A percentile compares a stretch with the other conserved stretches of the same genome.
Conservation (phyloP, 1,140 invertebrate species). For the Sycobia sp. region DNA sequence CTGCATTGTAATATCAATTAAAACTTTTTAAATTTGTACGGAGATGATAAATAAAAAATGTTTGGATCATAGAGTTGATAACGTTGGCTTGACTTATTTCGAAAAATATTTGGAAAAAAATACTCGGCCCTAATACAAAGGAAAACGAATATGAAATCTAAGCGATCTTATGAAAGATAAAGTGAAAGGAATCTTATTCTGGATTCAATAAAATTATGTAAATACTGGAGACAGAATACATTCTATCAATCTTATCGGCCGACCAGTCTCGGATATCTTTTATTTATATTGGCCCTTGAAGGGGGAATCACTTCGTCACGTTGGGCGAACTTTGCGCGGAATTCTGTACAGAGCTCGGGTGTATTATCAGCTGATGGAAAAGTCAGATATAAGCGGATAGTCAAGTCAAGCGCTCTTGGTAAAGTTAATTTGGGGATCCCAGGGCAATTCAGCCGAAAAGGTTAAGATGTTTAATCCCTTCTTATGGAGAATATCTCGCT, state of each 20-base stretch:
- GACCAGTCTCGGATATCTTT: not conserved
- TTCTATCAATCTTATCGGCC: not conserved
- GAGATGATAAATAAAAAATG: too few relatives aligned
- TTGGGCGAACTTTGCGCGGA: not conserved
- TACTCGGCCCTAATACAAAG: too few relatives aligned
- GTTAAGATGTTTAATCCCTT: conserved; percentile 13
- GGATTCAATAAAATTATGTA: not conserved
- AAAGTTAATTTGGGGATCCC: too few relatives aligned
- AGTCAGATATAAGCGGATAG: conserved; percentile 9
- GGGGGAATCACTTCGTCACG: conserved; percentile 2
- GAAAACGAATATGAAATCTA: too few relatives aligned
- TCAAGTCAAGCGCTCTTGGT: not conserved
- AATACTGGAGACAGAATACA: not conserved
- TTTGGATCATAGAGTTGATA: too few relatives aligned
- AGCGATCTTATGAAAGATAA: too few relatives aligned
- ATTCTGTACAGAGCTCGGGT: not conserved
- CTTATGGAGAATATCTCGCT: not conserved
- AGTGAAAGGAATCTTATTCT: not conserved
- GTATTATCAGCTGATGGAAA: conserved; percentile 17
- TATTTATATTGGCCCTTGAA: not conserved
- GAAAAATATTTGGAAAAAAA: too few relatives aligned
- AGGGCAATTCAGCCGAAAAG: too few relatives aligned
- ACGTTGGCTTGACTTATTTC: too few relatives aligned
- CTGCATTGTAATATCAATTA: too few relatives aligned
- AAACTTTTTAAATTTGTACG: too few relatives aligned